phyloP scores from a whole-genome alignment of 2,797 vertebrate species.

The Botia kubotai region DNA sequence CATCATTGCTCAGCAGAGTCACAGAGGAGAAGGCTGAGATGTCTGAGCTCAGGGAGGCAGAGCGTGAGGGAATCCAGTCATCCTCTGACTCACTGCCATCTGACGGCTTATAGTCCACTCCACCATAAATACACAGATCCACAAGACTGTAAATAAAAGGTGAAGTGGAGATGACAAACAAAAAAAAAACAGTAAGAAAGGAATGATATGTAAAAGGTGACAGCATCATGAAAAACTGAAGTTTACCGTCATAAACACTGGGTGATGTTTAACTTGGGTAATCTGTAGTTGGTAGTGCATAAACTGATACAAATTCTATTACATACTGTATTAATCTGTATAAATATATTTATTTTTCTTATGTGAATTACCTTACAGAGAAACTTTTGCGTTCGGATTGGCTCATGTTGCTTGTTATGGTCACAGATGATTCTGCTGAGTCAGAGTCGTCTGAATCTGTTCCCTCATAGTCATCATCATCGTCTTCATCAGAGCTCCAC shows the following conservation, averaged over 20 bases:
- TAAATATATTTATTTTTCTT: too few species aligned
- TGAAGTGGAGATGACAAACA: neutral
- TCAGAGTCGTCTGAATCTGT: slow-evolving; percentile 80
- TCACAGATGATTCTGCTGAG: slow-evolving; percentile 79
- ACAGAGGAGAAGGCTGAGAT: slow-evolving; percentile 78
- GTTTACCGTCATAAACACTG: neutral
- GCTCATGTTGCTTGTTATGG: slow-evolving; percentile 80
- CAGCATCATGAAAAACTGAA: neutral
- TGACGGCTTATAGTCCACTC: slow-evolving; percentile 63
- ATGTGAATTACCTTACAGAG: slow-evolving; percentile 73
- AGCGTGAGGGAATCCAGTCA: slow-evolving; percentile 67
- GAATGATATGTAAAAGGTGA: neutral
- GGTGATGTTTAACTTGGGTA: neutral
- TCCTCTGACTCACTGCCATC: slow-evolving; percentile 63
- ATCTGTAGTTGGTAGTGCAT: neutral
- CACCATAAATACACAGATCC: slow-evolving; percentile 79
- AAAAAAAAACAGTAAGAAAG: neutral
- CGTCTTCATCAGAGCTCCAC: slow-evolving; percentile 66
- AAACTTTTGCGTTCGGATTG: slow-evolving; percentile 77
- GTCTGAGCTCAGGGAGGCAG: slow-evolving; percentile 79
- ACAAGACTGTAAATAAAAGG: slow-evolving; percentile 70
- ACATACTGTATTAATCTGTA: neutral
- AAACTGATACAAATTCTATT: neutral
- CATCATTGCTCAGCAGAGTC: slow-evolving; percentile 77
- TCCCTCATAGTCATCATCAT: slow-evolving; percentile 70